Percentiles rank a stretch among this genome's conserved stretches.
Conservation (phyloP, 1,140 invertebrate genomes). For the Limonius californicus region DNA sequence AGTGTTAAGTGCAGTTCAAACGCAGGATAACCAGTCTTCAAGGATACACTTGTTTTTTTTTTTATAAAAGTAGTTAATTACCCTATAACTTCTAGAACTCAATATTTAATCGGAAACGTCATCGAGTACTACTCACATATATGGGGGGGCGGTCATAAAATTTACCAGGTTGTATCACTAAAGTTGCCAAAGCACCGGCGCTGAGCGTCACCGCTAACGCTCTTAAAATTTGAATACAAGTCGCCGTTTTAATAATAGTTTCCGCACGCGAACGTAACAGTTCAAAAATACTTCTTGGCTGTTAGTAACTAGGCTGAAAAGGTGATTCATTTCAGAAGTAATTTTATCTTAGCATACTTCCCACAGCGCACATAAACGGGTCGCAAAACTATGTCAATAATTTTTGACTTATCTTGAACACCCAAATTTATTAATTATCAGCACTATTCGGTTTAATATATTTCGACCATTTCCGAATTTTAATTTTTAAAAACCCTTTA, state of each 20-base stretch:
- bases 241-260: slow-evolving; percentile 20
- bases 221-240: not conserved
- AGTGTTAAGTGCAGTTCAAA: slow-evolving; percentile 18
- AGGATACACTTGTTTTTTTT: not conserved
- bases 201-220: too few relatives aligned
- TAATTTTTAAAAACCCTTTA: too few relatives aligned
- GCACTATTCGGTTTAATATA: too few relatives aligned
- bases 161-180: not conserved
- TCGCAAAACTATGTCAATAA: slow-evolving; percentile 7
- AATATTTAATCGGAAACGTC: too few relatives aligned
- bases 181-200: too few relatives aligned
- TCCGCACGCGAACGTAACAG: slow-evolving; percentile 5
- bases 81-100: not conserved
- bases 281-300: slow-evolving; percentile 17
- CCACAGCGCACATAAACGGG: not conserved
- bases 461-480: too few relatives aligned
- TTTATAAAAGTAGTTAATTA: not conserved
- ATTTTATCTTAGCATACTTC: slow-evolving; percentile 12
- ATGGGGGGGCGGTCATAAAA: not conserved
- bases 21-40: slow-evolving; percentile 18
- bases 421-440: too few relatives aligned
- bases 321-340: slow-evolving; percentile 14
- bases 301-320: slow-evolving; percentile 19
- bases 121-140: not conserved
- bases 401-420: not conserved